These are phyloP conservation scores for Protonibea diacanthus DNA, from an alignment of 2,797 vertebrate genomes.

Conservation along the genomic window DNA sequence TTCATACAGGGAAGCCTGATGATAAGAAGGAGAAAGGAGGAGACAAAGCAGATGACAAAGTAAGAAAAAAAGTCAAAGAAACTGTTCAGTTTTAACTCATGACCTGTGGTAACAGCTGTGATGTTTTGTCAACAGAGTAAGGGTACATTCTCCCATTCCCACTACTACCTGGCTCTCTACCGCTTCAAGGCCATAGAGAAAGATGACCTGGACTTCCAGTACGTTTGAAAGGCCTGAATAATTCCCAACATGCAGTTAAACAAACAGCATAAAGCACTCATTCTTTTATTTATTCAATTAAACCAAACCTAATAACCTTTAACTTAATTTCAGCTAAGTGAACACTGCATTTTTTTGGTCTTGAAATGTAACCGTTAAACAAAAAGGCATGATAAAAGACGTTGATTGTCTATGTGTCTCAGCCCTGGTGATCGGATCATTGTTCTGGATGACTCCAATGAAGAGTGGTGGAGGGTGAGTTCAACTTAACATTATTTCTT, in stretches of 20 bases:
- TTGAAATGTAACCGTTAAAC: background rate
- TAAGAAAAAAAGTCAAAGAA: conserved; percentile 51
- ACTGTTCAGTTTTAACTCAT: background rate
- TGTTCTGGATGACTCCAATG: conserved; percentile 97
- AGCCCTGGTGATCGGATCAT: conserved; percentile 97
- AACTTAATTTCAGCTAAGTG: background rate
- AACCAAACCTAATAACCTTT: background rate
- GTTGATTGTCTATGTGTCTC: conserved; percentile 26
- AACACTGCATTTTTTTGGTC: background rate
- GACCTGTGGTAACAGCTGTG: conserved; percentile 14
- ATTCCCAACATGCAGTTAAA: background rate
- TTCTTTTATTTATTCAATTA: background rate
- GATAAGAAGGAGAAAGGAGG: conserved; percentile 94
- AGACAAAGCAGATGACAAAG: conserved; percentile 92
- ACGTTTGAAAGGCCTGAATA: conserved; percentile 66
- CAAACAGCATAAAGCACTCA: background rate
- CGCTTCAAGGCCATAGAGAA: conserved; percentile 98
- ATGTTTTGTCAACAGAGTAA: conserved; percentile 86
- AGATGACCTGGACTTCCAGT: conserved; percentile 98
- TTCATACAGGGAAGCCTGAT: conserved; percentile 88
- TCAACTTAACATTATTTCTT: background rate
- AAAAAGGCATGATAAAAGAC: background rate
- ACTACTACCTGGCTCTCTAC: conserved; percentile 96
- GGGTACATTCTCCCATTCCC: conserved; percentile 89
- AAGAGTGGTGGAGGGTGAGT: conserved; percentile 98